phyloP scores from a whole-genome alignment of 2,113 vertebrate genomes.

The Ivindomyrus marchei region DNA sequence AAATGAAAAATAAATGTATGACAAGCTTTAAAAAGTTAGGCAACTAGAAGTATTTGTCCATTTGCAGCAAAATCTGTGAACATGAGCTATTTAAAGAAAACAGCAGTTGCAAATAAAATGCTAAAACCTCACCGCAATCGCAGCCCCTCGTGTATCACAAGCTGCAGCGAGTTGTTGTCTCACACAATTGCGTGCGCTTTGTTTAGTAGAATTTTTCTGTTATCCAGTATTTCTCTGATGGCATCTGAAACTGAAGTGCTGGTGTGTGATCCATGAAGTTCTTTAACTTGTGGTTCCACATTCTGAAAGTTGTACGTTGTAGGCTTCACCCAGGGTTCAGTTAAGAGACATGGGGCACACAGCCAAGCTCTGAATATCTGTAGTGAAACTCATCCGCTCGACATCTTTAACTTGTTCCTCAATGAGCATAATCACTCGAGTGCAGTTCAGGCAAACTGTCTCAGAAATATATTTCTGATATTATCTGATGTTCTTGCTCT shows the following conservation, averaged over 20 bases:
- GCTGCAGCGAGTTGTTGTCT: background rate
- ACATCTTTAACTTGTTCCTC: background rate
- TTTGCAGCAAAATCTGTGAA: background rate
- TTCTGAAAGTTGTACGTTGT: background rate
- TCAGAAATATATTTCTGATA: background rate
- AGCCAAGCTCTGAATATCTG: too few species aligned
- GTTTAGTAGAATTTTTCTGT: background rate
- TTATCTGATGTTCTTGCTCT: background rate
- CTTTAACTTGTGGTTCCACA: background rate
- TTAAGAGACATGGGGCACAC: too few species aligned
- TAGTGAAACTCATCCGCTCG: too few species aligned
- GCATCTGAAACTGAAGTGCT: background rate
- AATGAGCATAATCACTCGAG: background rate
- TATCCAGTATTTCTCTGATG: background rate
- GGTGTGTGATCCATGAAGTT: background rate
- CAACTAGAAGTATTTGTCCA: background rate
- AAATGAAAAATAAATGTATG: background rate
- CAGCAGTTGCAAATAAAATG: background rate
- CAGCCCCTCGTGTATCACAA: background rate
- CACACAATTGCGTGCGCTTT: background rate
- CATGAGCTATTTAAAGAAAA: background rate
- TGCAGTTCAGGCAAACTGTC: background rate
- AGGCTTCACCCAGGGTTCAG: too few species aligned
- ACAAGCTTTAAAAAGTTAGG: background rate
- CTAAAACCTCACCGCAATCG: background rate